These are phyloP conservation scores for Delphinus delphis DNA, from an alignment of 2,113 vertebrate genomes.

Conservation along the genomic window DNA sequence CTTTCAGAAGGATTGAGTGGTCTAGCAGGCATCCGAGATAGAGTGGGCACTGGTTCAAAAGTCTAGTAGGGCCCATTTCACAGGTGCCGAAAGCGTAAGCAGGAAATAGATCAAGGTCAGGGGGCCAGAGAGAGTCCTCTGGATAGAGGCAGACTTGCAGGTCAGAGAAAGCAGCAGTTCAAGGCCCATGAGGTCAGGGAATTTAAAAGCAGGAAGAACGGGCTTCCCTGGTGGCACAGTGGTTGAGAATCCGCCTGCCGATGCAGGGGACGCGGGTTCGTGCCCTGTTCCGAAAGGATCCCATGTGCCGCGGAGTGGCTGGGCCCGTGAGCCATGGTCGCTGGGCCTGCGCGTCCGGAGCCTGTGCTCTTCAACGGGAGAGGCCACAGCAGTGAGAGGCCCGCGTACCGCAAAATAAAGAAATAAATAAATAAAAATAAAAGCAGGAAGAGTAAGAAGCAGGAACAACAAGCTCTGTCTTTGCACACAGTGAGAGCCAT, in stretches of 20 bases:
- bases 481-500: neutral
- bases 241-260: too few relatives aligned
- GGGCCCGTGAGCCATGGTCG: too few relatives aligned
- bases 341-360: too few relatives aligned
- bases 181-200: neutral
- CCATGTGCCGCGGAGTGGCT: too few relatives aligned
- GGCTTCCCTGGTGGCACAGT: too few relatives aligned
- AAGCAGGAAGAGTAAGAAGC: neutral
- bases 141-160: neutral
- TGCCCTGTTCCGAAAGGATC: too few relatives aligned
- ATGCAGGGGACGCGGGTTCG: too few relatives aligned
- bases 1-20: neutral
- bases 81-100: conserved; percentile 15
- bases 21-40: neutral
- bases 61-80: conserved; percentile 3
- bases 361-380: too few relatives aligned
- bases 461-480: neutral
- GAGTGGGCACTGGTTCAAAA: neutral
- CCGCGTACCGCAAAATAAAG: too few relatives aligned
- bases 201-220: neutral
- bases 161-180: conserved; percentile 1
- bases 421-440: neutral
- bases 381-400: too few relatives aligned
- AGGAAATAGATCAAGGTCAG: neutral
- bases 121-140: neutral